phyloP scores from a whole-genome alignment of 2,113 vertebrate genomes.

The Girardinichthys multiradiatus region DNA sequence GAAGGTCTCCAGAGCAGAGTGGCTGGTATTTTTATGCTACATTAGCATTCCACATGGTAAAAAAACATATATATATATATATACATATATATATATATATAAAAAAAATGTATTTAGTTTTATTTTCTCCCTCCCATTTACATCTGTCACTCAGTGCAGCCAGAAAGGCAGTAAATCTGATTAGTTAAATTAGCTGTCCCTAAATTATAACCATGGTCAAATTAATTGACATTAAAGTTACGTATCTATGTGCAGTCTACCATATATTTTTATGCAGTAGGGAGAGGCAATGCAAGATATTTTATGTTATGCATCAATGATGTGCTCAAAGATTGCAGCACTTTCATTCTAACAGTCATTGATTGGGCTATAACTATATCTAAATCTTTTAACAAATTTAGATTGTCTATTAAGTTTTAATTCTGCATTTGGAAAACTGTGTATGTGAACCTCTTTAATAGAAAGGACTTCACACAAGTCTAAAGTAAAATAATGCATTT shows the following conservation, averaged over 20 bases:
- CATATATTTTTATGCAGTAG: not conserved
- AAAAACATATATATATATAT: too few relatives aligned
- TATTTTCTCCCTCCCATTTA: not conserved
- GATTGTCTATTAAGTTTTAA: too few relatives aligned
- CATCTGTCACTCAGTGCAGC: not conserved
- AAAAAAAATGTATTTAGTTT: not conserved
- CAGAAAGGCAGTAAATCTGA: too few relatives aligned
- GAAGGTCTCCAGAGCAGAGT: not conserved
- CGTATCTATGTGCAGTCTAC: not conserved
- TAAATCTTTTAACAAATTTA: too few relatives aligned
- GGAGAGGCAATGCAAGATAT: not conserved
- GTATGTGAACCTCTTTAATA: too few relatives aligned
- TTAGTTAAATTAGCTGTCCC: not conserved
- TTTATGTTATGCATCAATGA: too few relatives aligned
- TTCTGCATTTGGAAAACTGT: too few relatives aligned
- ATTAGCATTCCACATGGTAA: not conserved
- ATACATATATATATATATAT: not conserved
- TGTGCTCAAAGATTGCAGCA: not conserved
- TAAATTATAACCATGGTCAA: not conserved
- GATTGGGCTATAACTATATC: too few relatives aligned
- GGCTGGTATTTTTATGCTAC: not conserved
- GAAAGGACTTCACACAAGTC: not conserved
- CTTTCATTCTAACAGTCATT: not conserved
- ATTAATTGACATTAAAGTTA: constrained; percentile 3
- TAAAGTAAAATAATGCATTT: too few relatives aligned